phyloP scores from a whole-genome alignment of 2,113 vertebrate species.

The Pterophyllum scalare region DNA sequence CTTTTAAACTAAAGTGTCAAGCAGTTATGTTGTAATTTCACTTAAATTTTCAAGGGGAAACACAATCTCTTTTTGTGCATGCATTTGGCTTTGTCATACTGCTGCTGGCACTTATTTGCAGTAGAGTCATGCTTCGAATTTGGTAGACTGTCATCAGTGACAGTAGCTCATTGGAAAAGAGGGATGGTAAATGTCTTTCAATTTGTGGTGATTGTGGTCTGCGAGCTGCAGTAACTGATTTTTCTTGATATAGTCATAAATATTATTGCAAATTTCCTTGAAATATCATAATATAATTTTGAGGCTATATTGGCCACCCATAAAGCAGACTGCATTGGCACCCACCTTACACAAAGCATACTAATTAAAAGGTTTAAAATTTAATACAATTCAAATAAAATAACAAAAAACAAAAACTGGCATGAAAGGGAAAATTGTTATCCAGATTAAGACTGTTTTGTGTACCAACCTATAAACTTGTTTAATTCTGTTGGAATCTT shows the following conservation, averaged over 20 bases:
- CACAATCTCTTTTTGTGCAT: neutral
- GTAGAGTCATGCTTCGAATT: neutral
- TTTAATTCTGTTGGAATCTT: neutral
- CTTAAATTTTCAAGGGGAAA: neutral
- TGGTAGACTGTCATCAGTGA: neutral
- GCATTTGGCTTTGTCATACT: neutral
- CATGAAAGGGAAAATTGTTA: neutral
- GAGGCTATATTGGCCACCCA: rapidly evolving
- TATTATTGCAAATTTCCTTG: neutral
- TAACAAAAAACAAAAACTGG: too few species aligned
- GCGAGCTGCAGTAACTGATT: neutral
- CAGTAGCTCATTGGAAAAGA: neutral
- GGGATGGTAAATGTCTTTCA: neutral
- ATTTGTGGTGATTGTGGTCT: neutral
- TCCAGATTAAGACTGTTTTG: neutral
- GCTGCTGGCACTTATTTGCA: neutral
- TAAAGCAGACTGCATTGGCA: neutral
- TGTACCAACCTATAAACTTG: neutral
- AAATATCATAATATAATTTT: neutral
- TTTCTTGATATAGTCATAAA: neutral
- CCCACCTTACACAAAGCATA: neutral
- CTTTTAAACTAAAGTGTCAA: neutral
- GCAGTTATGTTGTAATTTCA: neutral
- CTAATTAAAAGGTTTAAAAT: neutral
- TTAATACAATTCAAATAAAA: neutral